A percentile compares a stretch with the other conserved stretches of the same genome.
Evolutionary conservation across 2,797 vertebrate genomes (phyloP).

Genomic region (Myotis myotis): DNA sequence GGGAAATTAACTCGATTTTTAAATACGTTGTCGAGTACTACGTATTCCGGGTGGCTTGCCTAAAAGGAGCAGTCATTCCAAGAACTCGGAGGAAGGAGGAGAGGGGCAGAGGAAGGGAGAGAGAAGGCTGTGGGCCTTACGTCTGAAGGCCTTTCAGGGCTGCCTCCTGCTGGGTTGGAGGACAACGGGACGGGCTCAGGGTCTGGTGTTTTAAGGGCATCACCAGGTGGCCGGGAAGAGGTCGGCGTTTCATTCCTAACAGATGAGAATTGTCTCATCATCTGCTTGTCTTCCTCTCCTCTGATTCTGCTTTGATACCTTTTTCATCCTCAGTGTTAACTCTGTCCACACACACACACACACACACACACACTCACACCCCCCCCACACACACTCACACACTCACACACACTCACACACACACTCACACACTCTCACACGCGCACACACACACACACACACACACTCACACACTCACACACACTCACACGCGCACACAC

Average conservation of each 20-base stretch:
- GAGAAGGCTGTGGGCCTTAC: background rate
- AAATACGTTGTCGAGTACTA: background rate
- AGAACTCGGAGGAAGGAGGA: background rate
- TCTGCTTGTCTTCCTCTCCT: background rate
- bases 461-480: background rate
- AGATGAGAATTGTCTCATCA: background rate
- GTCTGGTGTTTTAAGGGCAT: background rate
- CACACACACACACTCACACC: background rate
- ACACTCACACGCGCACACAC: background rate
- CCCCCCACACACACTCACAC: rapidly evolving
- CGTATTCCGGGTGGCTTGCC: background rate
- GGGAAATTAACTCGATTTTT: background rate
- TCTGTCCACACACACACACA: background rate
- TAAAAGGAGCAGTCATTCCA: background rate
- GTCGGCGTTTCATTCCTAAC: background rate
- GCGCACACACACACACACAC: background rate
- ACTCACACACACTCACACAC: background rate
- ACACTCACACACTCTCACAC: background rate
- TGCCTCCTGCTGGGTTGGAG: background rate
- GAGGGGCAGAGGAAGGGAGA: background rate
- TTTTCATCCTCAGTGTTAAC: background rate
- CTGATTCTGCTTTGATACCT: background rate
- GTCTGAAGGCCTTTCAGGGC: background rate
- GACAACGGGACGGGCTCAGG: background rate
- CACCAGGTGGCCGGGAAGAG: background rate